Base-by-base conservation (phyloP, 1,140 invertebrate genomes). In the Bombyx mandarina region DNA sequence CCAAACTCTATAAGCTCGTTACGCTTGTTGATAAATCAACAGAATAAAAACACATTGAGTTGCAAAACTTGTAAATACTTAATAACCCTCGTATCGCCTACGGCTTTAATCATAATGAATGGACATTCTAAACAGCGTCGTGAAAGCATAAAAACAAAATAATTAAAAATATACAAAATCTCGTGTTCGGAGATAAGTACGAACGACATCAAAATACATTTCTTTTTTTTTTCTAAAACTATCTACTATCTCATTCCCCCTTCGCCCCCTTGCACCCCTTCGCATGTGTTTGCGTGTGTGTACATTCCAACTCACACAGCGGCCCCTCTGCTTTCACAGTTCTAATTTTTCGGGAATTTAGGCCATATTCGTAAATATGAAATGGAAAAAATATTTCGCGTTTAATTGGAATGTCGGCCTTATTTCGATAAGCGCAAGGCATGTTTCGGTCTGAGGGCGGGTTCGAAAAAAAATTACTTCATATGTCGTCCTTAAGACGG, bases 311-410 rank as follows among this genome's bases (percentile, higher is more conserved):
- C 73, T 57, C 73, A 63, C 65, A 62, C 65, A 65, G 61, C 71
- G 63, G 60, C 54, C 65, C 69, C 73, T 57, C 64, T 68, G 77
- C 83, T 79, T 87, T 87, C 84, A 87, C 84, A 82, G 84, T 87
- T 87, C 84, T 87, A 87, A 85, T 87, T 87, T 87, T 87, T 87
- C 76, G 84, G 82, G 84, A 87, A 87, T 87, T 87, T 85, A 82
- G 82, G 83, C 75, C 83, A 87, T 87, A 85, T 87, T 87, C 83
- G 83, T 87, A 87, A 85, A 87, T 87, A 87, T 87, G 83, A 87
- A 87, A 87, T 87, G 84, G 84, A 87, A 87, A 87, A 87, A 87
- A 87, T 87, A 85, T 85, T 87, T 82, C 75, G 78, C 77, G 73
- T 59, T 50, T 56, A 61, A 52, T 52, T 9, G 35, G 18, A 78